Evolutionary conservation across 2,888 invertebrate genomes (phyloP).

Genomic region (Phalera bucephala): DNA sequence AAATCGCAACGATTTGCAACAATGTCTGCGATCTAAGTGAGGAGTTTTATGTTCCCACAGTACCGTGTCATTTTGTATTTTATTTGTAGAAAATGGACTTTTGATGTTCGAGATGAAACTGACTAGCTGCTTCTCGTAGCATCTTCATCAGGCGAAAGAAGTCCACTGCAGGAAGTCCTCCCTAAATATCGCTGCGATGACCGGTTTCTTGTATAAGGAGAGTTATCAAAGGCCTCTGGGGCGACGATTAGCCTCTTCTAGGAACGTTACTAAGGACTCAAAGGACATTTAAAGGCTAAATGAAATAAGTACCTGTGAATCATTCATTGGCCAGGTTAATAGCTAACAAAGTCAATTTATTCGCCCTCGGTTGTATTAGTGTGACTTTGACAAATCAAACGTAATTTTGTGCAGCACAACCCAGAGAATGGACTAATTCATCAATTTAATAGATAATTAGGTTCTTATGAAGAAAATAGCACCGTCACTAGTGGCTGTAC

Average conservation of each 20-base stretch:
- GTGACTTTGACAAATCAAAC: not conserved
- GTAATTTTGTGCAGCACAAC: not conserved
- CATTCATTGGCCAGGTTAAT: not conserved
- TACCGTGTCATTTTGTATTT: slow-evolving; percentile 1
- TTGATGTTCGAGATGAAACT: not conserved
- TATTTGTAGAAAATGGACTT: not conserved
- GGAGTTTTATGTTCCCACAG: slow-evolving; percentile 1
- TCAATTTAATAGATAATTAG: not conserved
- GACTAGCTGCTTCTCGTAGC: not conserved
- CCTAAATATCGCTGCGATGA: too few relatives aligned
- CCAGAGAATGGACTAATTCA: not conserved
- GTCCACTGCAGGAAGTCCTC: too few relatives aligned
- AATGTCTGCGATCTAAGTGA: not conserved
- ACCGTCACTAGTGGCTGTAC: too few relatives aligned
- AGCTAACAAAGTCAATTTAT: too few relatives aligned
- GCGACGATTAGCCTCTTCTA: too few relatives aligned
- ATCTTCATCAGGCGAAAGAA: too few relatives aligned
- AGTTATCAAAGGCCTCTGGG: too few relatives aligned
- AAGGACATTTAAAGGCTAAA: not conserved
- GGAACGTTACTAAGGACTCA: too few relatives aligned
- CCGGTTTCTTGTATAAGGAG: too few relatives aligned
- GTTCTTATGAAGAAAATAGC: too few relatives aligned
- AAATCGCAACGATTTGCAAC: slow-evolving; percentile 2
- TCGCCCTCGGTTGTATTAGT: not conserved
- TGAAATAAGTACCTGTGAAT: not conserved